Evolutionary conservation across 2,888 invertebrate species (phyloP).

Genomic region (Pollenia griseotomentosa): DNA sequence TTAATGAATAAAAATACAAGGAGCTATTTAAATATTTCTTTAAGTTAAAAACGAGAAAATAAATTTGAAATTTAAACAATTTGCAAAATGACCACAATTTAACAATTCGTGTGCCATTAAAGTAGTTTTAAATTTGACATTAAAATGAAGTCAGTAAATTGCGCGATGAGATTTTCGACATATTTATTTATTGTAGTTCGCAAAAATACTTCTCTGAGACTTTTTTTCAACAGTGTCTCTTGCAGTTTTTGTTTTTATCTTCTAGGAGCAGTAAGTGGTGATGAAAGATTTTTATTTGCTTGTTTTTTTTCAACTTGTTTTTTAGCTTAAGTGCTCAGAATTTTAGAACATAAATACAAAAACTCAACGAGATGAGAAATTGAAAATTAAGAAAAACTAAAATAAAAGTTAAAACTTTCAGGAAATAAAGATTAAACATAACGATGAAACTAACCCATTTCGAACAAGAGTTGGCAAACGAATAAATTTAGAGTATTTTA

Average conservation of each 20-base stretch:
- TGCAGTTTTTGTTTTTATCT: background rate
- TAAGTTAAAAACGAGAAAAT: conserved; percentile 5
- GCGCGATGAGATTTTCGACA: conserved; percentile 71
- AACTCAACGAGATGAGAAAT: background rate
- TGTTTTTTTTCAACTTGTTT: background rate
- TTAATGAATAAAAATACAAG: too few species aligned
- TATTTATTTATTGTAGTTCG: conserved; percentile 47
- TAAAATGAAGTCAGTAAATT: conserved; percentile 29
- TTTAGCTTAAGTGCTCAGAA: background rate
- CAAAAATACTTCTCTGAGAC: conserved; percentile 10
- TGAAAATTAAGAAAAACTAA: conserved; percentile 4
- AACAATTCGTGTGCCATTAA: conserved; percentile 5
- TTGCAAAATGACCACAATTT: conserved; percentile 3
- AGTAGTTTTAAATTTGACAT: too few species aligned
- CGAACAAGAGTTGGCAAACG: conserved; percentile 45
- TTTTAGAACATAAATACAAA: background rate
- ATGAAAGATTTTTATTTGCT: background rate
- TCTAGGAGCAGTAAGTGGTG: background rate
- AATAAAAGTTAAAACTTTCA: background rate
- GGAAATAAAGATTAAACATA: background rate
- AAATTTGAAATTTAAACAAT: conserved; percentile 14
- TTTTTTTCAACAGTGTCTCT: conserved; percentile 1
- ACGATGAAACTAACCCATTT: too few species aligned
- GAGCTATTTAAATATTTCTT: background rate
- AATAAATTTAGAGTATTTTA: conserved; percentile 30